phyloP scores from a whole-genome alignment of 1,140 invertebrate species.

The Hestina assimilis region DNA sequence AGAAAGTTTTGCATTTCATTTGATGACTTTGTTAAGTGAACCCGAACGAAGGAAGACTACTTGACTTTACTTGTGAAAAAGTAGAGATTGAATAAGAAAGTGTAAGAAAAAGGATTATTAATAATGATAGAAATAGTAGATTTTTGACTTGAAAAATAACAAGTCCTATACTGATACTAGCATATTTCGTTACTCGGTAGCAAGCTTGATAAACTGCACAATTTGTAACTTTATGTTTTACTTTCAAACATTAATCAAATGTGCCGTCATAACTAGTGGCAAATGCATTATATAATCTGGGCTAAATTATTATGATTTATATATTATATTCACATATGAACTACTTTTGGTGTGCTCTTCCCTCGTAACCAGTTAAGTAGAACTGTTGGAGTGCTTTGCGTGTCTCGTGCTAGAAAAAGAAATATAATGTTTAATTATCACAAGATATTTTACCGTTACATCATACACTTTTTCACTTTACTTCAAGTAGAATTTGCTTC shows the following conservation, averaged over 20 bases:
- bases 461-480: no score
- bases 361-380: constrained; percentile 89
- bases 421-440: constrained; percentile 23
- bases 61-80: no score
- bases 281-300: not conserved
- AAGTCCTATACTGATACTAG: not conserved
- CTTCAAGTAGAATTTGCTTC: no score
- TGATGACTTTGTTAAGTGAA: no score
- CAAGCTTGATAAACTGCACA: not conserved
- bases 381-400: constrained; percentile 86
- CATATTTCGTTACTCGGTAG: not conserved
- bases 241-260: constrained; percentile 4
- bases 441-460: not conserved
- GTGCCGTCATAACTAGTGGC: not conserved
- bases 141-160: no score
- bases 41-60: no score
- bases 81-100: no score
- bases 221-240: constrained; percentile 11
- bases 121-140: no score
- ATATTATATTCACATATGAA: constrained; percentile 59
- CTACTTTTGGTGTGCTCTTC: constrained; percentile 79
- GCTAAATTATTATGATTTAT: constrained; percentile 1
- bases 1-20: no score
- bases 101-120: no score
- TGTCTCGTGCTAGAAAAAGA: constrained; percentile 83